Base-by-base conservation (phyloP, 2,797 vertebrate genomes). In the Coracias cyanogaster region DNA sequence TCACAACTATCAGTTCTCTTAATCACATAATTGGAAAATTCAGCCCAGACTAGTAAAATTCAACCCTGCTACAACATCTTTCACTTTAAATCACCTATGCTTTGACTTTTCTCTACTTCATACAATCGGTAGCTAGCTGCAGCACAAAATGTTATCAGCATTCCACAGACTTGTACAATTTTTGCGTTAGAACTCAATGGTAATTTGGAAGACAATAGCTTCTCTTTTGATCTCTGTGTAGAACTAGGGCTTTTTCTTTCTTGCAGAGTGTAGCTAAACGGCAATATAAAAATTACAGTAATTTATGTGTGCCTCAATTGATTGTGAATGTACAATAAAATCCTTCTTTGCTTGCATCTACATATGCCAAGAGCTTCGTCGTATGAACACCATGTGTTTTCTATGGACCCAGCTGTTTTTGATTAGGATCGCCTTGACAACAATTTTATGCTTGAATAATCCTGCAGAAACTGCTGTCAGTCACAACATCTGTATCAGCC, bases 131-230 rank as follows among this genome's bases (percentile, higher is more conserved):
- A 91, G 69, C 85, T 92, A 92, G 69, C 85, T 93, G 73, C 80
- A 84, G 69, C 73, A 66, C 62, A 95, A 91, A 96, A 91, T 89
- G 89, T 97, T 97, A 96, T 96, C 95, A 94, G 95, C 87, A 33
- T 91, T 96, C 70, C 66, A 66, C 96, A 97, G 95, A 83, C 87
- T 82, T 94, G 91, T 94, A 96, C 93, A 70, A 93, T 83, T 96
- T 96, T 90, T 94, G 46, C 87, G 43, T 90, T 93, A 88, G 66
- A 88, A 43, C 66, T 93, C 11, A 3, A 93, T 93, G 89, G 80
- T 81, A 91, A 96, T 97, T 96, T 94, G 58, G 89, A 83, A 94
- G 88, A 97, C 95, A 96, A 96, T 91, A 96, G 93, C 55, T 94
- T 91, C 82, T 77, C 87, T 93, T 96, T 90, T 94, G 91, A 94